Evolutionary conservation across 2,113 vertebrate genomes (phyloP).

Genomic region (Pachyramphus minor): DNA sequence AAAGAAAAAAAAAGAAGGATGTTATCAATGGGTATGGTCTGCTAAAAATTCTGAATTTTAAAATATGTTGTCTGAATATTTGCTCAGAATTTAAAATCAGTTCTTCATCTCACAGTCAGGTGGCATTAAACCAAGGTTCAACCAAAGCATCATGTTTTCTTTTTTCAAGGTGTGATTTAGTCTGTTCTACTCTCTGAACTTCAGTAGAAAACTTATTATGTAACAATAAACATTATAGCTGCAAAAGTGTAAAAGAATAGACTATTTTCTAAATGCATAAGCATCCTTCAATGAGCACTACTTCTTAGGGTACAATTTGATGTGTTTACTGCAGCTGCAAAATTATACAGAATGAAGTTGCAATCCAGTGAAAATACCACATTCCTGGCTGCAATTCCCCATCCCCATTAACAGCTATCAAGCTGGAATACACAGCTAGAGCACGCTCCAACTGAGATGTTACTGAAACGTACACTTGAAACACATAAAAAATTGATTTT

Average conservation of each 20-base stretch:
- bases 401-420: not conserved
- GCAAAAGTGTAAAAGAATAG: not conserved
- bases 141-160: not conserved
- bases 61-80: not conserved
- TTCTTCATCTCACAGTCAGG: conserved; percentile 13
- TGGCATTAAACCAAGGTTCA: not conserved
- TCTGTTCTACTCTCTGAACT: not conserved
- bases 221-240: not conserved
- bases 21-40: not conserved
- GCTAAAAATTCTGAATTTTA: not conserved
- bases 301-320: not conserved
- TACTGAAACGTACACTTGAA: not conserved
- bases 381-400: conserved; percentile 1
- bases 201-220: not conserved
- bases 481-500: not conserved
- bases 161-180: not conserved
- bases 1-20: not conserved
- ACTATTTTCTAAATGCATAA: not conserved
- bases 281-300: not conserved
- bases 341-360: not conserved
- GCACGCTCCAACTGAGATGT: not conserved
- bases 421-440: not conserved
- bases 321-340: not conserved
- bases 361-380: not conserved
- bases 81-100: not conserved